Percentiles rank a stretch among this genome's conserved stretches.
Evolutionary conservation across 2,113 vertebrate genomes (phyloP).

Genomic region (Columba janthina): DNA sequence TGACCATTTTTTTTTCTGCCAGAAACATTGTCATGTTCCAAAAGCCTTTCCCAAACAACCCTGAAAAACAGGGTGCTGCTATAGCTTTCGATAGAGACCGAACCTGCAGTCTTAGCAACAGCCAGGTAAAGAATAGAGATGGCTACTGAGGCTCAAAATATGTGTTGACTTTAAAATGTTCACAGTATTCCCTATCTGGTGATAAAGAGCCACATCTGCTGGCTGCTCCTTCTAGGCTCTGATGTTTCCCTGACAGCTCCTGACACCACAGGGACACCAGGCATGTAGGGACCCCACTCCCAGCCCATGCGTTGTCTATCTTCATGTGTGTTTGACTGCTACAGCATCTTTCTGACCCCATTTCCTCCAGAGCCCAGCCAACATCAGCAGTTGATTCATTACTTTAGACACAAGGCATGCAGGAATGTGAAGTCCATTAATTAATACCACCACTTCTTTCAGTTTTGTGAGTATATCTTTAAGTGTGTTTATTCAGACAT

Average conservation of each 20-base stretch:
- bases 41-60: background rate
- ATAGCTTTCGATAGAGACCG: background rate
- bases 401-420: background rate
- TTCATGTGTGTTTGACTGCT: fast-evolving
- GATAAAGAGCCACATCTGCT: fast-evolving
- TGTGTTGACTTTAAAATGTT: background rate
- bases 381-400: background rate
- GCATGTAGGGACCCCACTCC: no score
- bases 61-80: background rate
- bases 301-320: fast-evolving
- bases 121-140: background rate
- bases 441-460: background rate
- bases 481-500: background rate
- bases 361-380: background rate
- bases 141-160: background rate
- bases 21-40: background rate
- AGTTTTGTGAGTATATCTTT: background rate
- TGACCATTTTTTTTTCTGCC: background rate
- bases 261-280: background rate
- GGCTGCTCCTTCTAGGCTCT: background rate
- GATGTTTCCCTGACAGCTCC: background rate
- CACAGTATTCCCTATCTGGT: background rate
- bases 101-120: background rate
- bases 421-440: background rate
- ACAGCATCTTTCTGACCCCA: background rate